Evolutionary conservation across 2,888 invertebrate species (phyloP), one percentile per base, ranked within the genome.

Genomic region (Mesopsocus fuscifrons): DNA sequence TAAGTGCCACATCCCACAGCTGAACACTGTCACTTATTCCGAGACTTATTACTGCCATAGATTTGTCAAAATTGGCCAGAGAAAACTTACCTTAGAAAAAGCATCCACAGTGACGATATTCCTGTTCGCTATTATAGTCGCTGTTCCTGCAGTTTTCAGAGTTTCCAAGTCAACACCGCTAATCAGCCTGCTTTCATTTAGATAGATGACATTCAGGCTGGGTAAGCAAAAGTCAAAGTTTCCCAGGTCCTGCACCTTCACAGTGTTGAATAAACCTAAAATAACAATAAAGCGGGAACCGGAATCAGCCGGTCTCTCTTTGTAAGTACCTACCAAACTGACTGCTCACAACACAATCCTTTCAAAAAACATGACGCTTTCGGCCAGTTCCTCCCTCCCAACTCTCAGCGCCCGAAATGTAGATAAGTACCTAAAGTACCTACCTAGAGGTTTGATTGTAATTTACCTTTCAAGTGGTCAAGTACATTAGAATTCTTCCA

Each of bases 121-220:
- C 38, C 38, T 38, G 21, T 17, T 20, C 5, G 38, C 38, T 3
- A 38, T 38, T 15, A 38, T n/a, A n/a, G n/a, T 18, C 38, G 21
- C 20, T 18, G 20, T 17, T 15, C 20, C 26, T 26, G 26, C 8
- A 11, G 26, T 26, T 6, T 26, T 26, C 11, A 9, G 26, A 26
- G 11, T 18, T 38, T 38, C 17, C 18, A 5, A 15, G 3, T 38
- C 21, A 3, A 38, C 38, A 18, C 21, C 9, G 17, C 20, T 38
- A 17, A 38, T 38, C 20, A 38, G 20, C 8, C 13, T 17, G 13
- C 13, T 17, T 38, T 38, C 38, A 3, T 16, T 16, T 18, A 38
- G 13, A 21, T 38, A 38, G 11, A 38, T 20, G 8, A 38, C 20
- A 38, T 38, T 38, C 5, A 20, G 20, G 15, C 20, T 20, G 5